Evolutionary conservation across 2,797 vertebrate genomes (phyloP), one percentile per base, ranked within the genome.

Genomic region (Anableps anableps): DNA sequence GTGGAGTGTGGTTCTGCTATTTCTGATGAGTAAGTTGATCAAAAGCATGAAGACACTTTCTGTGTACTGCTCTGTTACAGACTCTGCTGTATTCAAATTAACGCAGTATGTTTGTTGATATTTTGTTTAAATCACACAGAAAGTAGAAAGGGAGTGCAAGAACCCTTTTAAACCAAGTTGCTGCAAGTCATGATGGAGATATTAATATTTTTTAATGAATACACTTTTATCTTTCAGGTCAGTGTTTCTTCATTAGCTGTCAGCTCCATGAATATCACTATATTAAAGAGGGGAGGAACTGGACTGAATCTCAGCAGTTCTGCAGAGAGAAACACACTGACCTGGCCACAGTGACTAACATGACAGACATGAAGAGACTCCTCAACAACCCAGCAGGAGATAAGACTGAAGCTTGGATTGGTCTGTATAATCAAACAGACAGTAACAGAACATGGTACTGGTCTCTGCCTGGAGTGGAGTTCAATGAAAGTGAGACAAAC

Each of bases 271-370:
- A 23, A 3, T 51, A 51, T 51, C 50, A 21, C 19, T 51, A 51
- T 19, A 51, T 51, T 23, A 51, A 23, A 51, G 50, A 51, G 50
- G 19, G 23, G 23, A 58, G 29, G 9, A 58, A 10, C 55, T 58
- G 55, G 55, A 58, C 55, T 58, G 55, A 58, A 29, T 26, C 55
- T 58, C 55, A 58, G 55, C 55, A 58, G 55, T 29, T 29, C 55
- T 58, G 55, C 55, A 58, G 55, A 58, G 55, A 58, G 55, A 58
- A 58, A 13, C 55, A 58, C 55, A 58, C 55, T 58, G 55, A 58
- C 55, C 55, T 55, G 53, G 53, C 2, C 53, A 55, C 53, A 55
- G 53, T 55, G 53, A 10, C 26, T n/a, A n/a, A n/a, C n/a, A n/a
- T n/a, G n/a, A n/a, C n/a, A n/a, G n/a, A n/a, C 51, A 55, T 55